These are phyloP conservation scores for Drosophila rufa DNA, from an alignment of 1,140 invertebrate genomes.

Conservation along the genomic window DNA sequence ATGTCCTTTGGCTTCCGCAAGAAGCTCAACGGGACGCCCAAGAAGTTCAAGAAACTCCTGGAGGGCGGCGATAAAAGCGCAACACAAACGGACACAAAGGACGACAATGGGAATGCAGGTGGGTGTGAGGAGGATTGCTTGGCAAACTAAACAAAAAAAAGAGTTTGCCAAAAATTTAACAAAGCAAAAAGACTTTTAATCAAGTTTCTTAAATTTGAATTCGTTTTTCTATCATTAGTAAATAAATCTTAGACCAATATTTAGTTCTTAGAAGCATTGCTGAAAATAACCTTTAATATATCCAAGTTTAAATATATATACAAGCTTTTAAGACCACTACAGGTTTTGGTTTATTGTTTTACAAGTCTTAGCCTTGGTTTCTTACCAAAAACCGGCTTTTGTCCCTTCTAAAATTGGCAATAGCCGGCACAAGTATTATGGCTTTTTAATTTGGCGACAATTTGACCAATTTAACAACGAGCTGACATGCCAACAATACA, in stretches of 20 bases:
- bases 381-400: neutral
- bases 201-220: too few relatives aligned
- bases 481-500: slow-evolving; percentile 47
- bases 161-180: neutral
- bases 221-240: too few relatives aligned
- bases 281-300: neutral
- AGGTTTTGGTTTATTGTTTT: neutral
- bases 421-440: slow-evolving; percentile 31
- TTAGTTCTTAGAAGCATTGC: too few relatives aligned
- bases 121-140: slow-evolving; percentile 8
- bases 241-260: neutral
- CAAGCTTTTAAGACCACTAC: neutral
- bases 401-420: slow-evolving; percentile 6
- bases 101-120: slow-evolving; percentile 84
- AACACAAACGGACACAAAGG: slow-evolving; percentile 56
- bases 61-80: slow-evolving; percentile 45
- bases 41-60: slow-evolving; percentile 82
- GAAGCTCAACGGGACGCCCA: slow-evolving; percentile 81
- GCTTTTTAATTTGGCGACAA: slow-evolving; percentile 63
- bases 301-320: neutral
- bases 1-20: slow-evolving; percentile 86
- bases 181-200: neutral
- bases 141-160: neutral
- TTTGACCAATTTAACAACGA: slow-evolving; percentile 50
- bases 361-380: neutral